These are phyloP conservation scores for Columba guinea DNA, from an alignment of 2,797 vertebrate species.

Conservation along the genomic window DNA sequence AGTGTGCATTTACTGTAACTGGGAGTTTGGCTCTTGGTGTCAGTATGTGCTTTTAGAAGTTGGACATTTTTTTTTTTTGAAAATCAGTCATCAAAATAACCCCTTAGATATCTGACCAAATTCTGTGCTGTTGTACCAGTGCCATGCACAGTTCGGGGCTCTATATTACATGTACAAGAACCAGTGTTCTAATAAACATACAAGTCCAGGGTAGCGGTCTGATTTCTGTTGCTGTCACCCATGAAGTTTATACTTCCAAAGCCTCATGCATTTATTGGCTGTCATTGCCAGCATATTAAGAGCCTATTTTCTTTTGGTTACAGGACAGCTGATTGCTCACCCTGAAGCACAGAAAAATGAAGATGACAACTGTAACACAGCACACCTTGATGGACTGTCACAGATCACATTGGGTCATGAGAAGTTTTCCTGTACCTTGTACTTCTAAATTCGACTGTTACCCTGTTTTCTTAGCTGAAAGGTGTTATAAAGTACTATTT, in stretches of 20 bases:
- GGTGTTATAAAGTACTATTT: constrained; percentile 65
- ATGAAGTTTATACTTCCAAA: neutral
- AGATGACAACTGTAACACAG: neutral
- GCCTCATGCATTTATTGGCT: neutral
- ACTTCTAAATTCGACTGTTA: neutral
- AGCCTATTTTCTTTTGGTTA: constrained; percentile 22
- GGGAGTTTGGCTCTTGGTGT: neutral
- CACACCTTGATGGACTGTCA: neutral
- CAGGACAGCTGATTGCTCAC: constrained; percentile 76
- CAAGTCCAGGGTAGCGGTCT: neutral
- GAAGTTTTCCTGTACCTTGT: constrained; percentile 22
- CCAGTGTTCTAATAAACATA: neutral
- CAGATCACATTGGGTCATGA: neutral
- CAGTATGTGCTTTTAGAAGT: neutral
- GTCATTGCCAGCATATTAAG: neutral
- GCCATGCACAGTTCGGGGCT: neutral
- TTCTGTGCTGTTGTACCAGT: neutral
- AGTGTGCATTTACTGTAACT: neutral
- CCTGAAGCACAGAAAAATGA: constrained; percentile 7
- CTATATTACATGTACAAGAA: neutral
- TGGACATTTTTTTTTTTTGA: neutral
- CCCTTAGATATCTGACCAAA: neutral
- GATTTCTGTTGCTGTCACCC: neutral
- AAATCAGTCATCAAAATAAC: neutral
- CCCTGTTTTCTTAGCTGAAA: constrained; percentile 17